Conservation (phyloP, 2,888 invertebrate genomes). For the Acleris emargana region DNA sequence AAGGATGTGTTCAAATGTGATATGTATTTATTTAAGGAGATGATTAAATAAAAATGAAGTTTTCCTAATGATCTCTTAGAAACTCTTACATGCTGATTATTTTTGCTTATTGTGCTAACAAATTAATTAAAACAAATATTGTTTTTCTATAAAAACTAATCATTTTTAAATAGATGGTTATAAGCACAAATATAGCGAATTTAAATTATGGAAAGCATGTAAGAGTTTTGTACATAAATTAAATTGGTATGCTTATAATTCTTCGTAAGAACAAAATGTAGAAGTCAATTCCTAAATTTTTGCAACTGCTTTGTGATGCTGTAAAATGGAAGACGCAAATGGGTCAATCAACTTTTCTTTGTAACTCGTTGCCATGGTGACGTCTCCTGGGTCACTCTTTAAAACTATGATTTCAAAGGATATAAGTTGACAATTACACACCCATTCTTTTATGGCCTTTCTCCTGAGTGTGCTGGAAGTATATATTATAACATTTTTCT, state of each 20-base stretch:
- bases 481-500: no score
- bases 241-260: slow-evolving; percentile 79
- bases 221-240: slow-evolving; percentile 82
- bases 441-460: no score
- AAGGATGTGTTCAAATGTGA: slow-evolving; percentile 83
- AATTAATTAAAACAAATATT: slow-evolving; percentile 36
- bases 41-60: slow-evolving; percentile 67
- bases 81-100: slow-evolving; percentile 74
- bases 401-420: no score
- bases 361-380: no score
- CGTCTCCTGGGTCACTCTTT: no score
- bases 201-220: slow-evolving; percentile 43
- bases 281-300: slow-evolving; percentile 69
- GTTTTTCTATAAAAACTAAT: slow-evolving; percentile 11
- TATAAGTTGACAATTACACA: no score
- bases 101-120: slow-evolving; percentile 52
- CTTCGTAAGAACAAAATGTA: slow-evolving; percentile 63
- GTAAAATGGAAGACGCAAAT: slow-evolving; percentile 46
- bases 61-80: slow-evolving; percentile 83
- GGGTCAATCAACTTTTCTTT: no score
- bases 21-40: slow-evolving; percentile 78
- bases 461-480: no score
- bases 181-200: slow-evolving; percentile 35
- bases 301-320: slow-evolving; percentile 46
- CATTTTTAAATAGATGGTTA: slow-evolving; percentile 15